Evolutionary conservation across 2,113 vertebrate species (phyloP).

Genomic region (Penelope pileata): DNA sequence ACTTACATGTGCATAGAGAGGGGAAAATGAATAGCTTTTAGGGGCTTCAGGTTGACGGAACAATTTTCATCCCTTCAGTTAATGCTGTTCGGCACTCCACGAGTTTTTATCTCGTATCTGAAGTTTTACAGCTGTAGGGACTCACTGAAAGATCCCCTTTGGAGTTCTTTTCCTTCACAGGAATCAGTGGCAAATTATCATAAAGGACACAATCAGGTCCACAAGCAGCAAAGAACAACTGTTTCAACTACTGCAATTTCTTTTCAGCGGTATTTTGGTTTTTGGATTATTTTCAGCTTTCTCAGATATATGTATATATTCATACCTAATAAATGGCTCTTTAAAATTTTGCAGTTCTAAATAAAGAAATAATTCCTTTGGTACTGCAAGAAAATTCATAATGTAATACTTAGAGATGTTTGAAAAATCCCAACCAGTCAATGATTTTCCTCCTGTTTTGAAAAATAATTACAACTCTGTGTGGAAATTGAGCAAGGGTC

Average conservation of each 20-base stretch:
- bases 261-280: background rate
- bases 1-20: slow-evolving; percentile 23
- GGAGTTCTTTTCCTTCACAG: background rate
- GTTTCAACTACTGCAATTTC: background rate
- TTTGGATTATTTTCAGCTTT: background rate
- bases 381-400: background rate
- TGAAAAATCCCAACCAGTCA: background rate
- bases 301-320: background rate
- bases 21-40: slow-evolving; percentile 45
- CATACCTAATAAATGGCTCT: background rate
- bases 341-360: background rate
- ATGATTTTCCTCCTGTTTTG: background rate
- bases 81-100: slow-evolving; percentile 52
- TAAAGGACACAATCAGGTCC: background rate
- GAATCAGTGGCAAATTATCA: background rate
- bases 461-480: background rate
- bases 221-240: background rate
- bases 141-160: background rate
- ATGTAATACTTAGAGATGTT: background rate
- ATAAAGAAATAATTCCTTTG: background rate
- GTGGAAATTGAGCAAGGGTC: background rate
- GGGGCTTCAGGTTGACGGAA: slow-evolving; percentile 32
- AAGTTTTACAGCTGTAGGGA: slow-evolving; percentile 63
- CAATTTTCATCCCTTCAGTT: slow-evolving; percentile 51
- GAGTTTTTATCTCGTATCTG: slow-evolving; percentile 66